phyloP scores from a whole-genome alignment of 2,113 vertebrate species.

The Hippocampus mohnikei region DNA sequence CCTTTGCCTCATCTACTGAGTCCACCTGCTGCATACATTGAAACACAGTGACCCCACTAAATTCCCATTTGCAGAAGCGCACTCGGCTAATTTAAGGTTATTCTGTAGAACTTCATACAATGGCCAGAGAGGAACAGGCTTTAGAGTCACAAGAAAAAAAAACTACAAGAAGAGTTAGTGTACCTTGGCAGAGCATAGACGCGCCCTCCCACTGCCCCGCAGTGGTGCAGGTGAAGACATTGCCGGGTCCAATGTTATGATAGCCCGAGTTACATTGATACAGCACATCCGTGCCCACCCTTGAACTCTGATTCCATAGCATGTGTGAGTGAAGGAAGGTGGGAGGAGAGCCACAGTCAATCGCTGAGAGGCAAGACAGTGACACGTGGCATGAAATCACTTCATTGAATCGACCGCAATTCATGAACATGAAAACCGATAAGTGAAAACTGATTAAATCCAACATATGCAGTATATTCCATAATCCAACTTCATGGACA shows the following conservation, averaged over 20 bases:
- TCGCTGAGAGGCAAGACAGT: slow-evolving; percentile 46
- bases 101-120: background rate
- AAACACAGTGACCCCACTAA: background rate
- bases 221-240: slow-evolving; percentile 70
- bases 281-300: slow-evolving; percentile 59
- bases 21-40: background rate
- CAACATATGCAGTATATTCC: too few species aligned
- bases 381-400: slow-evolving; percentile 21
- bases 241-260: slow-evolving; percentile 61
- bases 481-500: too few species aligned
- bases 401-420: background rate
- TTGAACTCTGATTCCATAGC: slow-evolving; percentile 69
- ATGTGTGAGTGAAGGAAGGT: slow-evolving; percentile 62
- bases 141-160: background rate
- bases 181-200: slow-evolving; percentile 73
- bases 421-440: background rate
- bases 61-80: background rate
- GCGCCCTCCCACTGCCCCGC: slow-evolving; percentile 68
- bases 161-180: background rate
- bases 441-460: too few species aligned
- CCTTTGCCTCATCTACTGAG: too few species aligned
- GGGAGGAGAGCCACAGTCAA: slow-evolving; percentile 68
- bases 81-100: background rate
- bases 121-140: too few species aligned
- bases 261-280: slow-evolving; percentile 76